Conservation (phyloP, 2,888 invertebrate genomes). For the Macaria notata region DNA sequence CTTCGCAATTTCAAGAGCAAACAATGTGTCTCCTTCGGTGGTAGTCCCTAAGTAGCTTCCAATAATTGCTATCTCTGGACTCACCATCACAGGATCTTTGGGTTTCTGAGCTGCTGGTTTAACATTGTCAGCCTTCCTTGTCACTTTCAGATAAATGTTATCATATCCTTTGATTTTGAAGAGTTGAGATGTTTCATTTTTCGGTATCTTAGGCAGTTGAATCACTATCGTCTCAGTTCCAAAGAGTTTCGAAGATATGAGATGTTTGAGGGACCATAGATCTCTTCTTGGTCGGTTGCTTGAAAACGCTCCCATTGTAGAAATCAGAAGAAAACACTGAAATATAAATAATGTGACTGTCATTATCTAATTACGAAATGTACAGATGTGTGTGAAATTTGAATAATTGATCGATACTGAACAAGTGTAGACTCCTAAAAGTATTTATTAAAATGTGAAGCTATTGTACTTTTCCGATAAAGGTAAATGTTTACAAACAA, state of each 20-base stretch:
- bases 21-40: slow-evolving; percentile 37
- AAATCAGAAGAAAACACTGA: slow-evolving; percentile 48
- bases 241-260: slow-evolving; percentile 37
- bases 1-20: slow-evolving; percentile 39
- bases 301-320: slow-evolving; percentile 35
- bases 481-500: slow-evolving; percentile 1
- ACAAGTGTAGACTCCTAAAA: too few species aligned
- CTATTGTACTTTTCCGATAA: slow-evolving; percentile 1
- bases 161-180: slow-evolving; percentile 43
- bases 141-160: slow-evolving; percentile 41
- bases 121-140: slow-evolving; percentile 8
- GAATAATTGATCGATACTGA: too few species aligned
- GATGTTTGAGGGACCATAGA: slow-evolving; percentile 36
- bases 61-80: slow-evolving; percentile 34
- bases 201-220: slow-evolving; percentile 9
- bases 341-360: slow-evolving; percentile 30
- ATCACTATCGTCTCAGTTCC: slow-evolving; percentile 25
- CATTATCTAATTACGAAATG: too few species aligned
- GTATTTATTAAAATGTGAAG: not conserved
- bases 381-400: too few species aligned
- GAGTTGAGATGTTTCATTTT: slow-evolving; percentile 32
- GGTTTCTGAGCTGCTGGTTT: slow-evolving; percentile 1
- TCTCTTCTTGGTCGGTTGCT: slow-evolving; percentile 39
- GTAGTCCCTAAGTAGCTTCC: slow-evolving; percentile 43
- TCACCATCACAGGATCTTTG: slow-evolving; percentile 25